These are phyloP conservation scores for Phytoseiulus persimilis DNA, from an alignment of 2,888 invertebrate genomes.

Conservation along the genomic window DNA sequence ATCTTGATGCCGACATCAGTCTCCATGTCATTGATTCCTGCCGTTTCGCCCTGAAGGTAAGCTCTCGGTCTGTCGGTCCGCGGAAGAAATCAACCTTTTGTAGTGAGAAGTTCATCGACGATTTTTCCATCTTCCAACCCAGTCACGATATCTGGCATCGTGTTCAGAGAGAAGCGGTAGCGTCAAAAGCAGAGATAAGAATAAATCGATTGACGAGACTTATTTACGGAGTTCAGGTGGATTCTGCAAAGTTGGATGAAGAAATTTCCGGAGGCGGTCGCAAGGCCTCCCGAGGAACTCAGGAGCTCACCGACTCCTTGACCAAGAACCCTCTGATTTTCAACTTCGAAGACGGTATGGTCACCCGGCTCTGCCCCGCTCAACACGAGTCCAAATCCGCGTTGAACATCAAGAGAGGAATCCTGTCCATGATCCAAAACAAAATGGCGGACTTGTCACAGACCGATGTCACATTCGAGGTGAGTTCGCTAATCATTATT, in stretches of 20 bases:
- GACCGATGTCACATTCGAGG: neutral
- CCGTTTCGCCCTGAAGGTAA: neutral
- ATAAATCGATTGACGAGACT: neutral
- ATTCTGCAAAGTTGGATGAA: neutral
- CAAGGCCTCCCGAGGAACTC: neutral
- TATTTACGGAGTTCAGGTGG: neutral
- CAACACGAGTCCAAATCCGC: neutral
- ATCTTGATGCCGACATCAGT: slow-evolving; percentile 10
- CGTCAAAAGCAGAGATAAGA: too few species aligned
- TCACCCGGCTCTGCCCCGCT: neutral
- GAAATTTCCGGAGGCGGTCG: neutral
- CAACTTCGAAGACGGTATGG: neutral
- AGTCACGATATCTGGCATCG: too few species aligned
- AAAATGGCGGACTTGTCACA: neutral
- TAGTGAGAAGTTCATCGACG: too few species aligned
- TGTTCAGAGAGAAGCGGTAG: too few species aligned
- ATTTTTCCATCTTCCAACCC: too few species aligned
- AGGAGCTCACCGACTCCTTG: neutral
- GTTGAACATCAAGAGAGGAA: neutral
- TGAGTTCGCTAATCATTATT: neutral
- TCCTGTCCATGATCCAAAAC: neutral
- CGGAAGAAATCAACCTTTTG: too few species aligned
- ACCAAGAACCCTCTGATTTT: neutral
- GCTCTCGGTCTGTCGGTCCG: too few species aligned
- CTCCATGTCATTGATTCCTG: slow-evolving; percentile 14